Base-by-base conservation (phyloP, 2,888 invertebrate genomes). In the Synergus japonicus region DNA sequence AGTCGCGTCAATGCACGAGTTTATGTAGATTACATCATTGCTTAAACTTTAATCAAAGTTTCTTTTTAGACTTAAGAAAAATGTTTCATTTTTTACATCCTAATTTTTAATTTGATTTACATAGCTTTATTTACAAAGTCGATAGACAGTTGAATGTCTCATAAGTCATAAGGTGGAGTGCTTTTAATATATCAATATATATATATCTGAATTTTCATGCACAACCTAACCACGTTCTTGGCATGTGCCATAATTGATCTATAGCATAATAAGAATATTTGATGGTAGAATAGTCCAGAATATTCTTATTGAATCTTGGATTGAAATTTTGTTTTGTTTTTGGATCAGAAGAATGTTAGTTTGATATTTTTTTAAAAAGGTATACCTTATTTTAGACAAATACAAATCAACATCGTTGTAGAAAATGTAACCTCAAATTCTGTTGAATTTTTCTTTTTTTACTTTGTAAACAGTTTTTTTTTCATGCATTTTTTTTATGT, bases 1-100 rank as follows among this genome's bases (percentile, higher is more conserved):
- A 18, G 9, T 18, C 54, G 63, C 69, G 65, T 67, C 44, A 54
- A 43, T 81, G 43, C 79, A 82, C 78, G 73, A 77, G 64, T 76
- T 64, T 22, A 79, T 49, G 12, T 44, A 18, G 82, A 89, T 91
- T 91, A 90, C 91, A 91, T 91, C 91, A 91, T 86, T 60, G 60
- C 60, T 10, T 60, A 5, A 10, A 12, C 84, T 77, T 76, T 43
- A 60, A 77, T 76, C 12, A 65, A 65, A 13, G 8, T 46, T 77
- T 63, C 41, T 43, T 46, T 29, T 65, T 49, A 37, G 43, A 10
- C 22, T 46, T 49, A 15, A 22, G 15, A 44, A 44, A 12, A 18
- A 63, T 76, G 8, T 13, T 18, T 43, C 22, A 60, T 10, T 29
- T 29, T 3, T 29, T 29, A 29, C 3, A 29, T 29, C 3, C 3